Evolutionary conservation across 2,113 vertebrate genomes (phyloP).

Genomic region (Perca flavescens): DNA sequence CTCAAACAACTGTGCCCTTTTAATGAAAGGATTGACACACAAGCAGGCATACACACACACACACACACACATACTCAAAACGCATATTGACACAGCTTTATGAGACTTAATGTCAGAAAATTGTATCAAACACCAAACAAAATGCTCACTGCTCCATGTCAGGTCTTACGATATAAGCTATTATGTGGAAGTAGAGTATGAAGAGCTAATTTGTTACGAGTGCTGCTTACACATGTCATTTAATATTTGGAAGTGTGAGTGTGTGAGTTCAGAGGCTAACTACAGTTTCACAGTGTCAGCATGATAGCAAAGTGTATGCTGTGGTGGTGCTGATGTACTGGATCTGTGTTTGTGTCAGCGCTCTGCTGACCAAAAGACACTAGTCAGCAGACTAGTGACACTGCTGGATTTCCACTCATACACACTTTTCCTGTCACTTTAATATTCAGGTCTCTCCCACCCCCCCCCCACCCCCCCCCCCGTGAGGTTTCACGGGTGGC

Average conservation of each 20-base stretch:
- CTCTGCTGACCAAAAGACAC: constrained; percentile 43
- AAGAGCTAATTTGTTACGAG: not conserved
- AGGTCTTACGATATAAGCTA: not conserved
- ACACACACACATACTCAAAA: constrained; percentile 23
- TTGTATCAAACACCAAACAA: constrained; percentile 8
- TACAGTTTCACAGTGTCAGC: constrained; percentile 65
- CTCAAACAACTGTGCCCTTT: constrained; percentile 71
- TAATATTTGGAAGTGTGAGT: constrained; percentile 35
- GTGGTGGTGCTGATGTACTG: constrained; percentile 35
- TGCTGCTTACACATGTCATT: constrained; percentile 25
- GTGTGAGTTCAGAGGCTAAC: constrained; percentile 50
- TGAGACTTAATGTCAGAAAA: constrained; percentile 7
- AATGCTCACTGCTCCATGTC: constrained; percentile 7
- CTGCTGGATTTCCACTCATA: constrained; percentile 36
- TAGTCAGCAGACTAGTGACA: constrained; percentile 61
- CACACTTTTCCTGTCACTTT: constrained; percentile 44
- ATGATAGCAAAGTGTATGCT: constrained; percentile 34
- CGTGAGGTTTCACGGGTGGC: not conserved
- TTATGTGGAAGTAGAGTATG: not conserved
- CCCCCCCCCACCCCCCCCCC: not conserved
- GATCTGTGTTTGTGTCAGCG: constrained; percentile 64
- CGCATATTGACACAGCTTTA: constrained; percentile 25
- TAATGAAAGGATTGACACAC: constrained; percentile 66
- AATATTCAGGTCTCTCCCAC: constrained; percentile 32
- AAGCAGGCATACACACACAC: constrained; percentile 23